Base-by-base conservation (phyloP, 2,113 vertebrate genomes). In the Ophthalmolycus amberensis region DNA sequence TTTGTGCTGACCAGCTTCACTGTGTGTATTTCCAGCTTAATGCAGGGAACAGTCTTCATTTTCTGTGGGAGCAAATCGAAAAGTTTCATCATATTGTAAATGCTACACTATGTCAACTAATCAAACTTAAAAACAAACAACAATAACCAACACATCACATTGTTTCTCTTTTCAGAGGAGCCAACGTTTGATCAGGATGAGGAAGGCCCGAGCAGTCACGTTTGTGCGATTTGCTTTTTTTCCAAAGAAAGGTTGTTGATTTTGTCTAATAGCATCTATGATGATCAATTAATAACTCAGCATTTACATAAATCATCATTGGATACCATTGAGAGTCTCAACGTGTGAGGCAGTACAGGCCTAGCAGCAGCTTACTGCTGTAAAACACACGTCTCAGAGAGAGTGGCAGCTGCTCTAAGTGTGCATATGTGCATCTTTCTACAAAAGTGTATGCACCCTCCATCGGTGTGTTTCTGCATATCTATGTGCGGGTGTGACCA, bases 401-500 rank as follows among this genome's bases (percentile, higher is more conserved):
- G 69, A 82, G 72, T 60, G 27, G 68, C 80, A 86, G 63, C 73
- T 88, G 80, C 80, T 88, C 69, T 71, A 58, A 81, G 66, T 75
- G 72, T 68, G 50, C 25, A 64, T 56, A 60, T 78, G 66, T 62
- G 78, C 75, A 72, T 89, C 72, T 63, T 67, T 83, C 75, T 72
- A 25, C 14, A 67, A 64, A 85, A 74, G 65, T 66, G 42, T 78
- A 82, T 78, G 77, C 83, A 75, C 34, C 40, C 65, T 79, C 80
- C 59, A 74, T 46, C 46, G 48, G 32, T 82, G 81, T 72, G 62
- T 82, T 77, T 78, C 59, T 59, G 85, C 71, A 77, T 81, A 82
- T 86, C 32, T 79, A n/a, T 80, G 76, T 71, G 54, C 54, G 84
- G 38, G 58, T 58, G 71, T 74, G 89, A 85, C 78, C 62, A 73